A percentile compares a stretch with the other conserved stretches of the same genome.
Evolutionary conservation across 2,888 invertebrate species (phyloP).

Genomic region (Plemyria rubiginata): DNA sequence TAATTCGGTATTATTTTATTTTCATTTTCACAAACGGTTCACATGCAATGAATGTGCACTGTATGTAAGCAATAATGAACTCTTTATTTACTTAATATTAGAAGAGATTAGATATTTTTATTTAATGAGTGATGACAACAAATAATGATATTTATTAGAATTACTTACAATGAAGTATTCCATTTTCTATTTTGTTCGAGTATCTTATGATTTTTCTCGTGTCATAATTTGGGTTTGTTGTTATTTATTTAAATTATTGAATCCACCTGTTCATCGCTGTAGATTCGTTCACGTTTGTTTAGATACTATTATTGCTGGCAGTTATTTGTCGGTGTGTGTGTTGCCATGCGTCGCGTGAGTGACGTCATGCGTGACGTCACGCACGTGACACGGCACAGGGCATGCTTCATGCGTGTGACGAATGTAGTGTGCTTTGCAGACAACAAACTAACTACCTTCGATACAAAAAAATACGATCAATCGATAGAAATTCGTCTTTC

Average conservation of each 20-base stretch:
- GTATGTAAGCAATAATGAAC: slow-evolving; percentile 71
- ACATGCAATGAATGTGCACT: slow-evolving; percentile 56
- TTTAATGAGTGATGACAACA: slow-evolving; percentile 82
- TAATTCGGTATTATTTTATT: slow-evolving; percentile 31
- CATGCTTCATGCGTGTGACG: slow-evolving; percentile 37
- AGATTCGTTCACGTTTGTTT: slow-evolving; percentile 51
- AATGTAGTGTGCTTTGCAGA: slow-evolving; percentile 42
- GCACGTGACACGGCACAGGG: slow-evolving; percentile 16
- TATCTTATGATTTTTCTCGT: slow-evolving; percentile 71
- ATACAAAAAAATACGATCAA: slow-evolving; percentile 57
- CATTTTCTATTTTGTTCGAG: slow-evolving; percentile 77
- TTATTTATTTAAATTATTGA: slow-evolving; percentile 80
- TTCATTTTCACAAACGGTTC: slow-evolving; percentile 31
- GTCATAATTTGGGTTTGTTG: slow-evolving; percentile 80
- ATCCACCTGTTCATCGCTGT: slow-evolving; percentile 57
- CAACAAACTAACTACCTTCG: slow-evolving; percentile 45
- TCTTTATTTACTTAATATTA: slow-evolving; percentile 78
- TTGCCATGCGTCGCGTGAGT: slow-evolving; percentile 27
- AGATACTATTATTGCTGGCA: slow-evolving; percentile 48
- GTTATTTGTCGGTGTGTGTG: slow-evolving; percentile 37
- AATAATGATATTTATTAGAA: slow-evolving; percentile 80
- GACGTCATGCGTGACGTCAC: slow-evolving; percentile 22
- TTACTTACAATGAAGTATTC: slow-evolving; percentile 75
- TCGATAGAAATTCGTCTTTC: slow-evolving; percentile 72
- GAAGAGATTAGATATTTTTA: slow-evolving; percentile 83